phyloP scores from a whole-genome alignment of 2,113 vertebrate species.

The Cryptomyrus ogoouensis region DNA sequence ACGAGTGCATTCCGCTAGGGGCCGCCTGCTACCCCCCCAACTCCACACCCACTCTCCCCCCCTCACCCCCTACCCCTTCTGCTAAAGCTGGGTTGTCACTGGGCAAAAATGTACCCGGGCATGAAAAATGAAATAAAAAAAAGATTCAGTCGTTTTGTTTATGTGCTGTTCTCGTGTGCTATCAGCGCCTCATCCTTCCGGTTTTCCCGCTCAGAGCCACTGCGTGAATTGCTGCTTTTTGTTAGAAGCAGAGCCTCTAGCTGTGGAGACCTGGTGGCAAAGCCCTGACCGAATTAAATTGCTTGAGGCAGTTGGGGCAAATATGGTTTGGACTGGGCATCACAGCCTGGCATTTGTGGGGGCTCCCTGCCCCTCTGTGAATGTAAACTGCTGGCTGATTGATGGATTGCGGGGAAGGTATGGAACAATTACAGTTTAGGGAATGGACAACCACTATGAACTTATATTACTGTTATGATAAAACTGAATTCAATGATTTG shows the following conservation, averaged over 20 bases:
- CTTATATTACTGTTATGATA: background rate
- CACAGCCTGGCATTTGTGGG: background rate
- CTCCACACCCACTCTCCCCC: background rate
- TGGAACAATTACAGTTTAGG: background rate
- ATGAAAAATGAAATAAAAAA: background rate
- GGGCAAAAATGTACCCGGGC: background rate
- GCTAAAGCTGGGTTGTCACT: background rate
- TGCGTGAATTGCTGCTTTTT: background rate
- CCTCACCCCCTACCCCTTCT: background rate
- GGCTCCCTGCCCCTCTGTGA: background rate
- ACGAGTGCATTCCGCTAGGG: conserved; percentile 24
- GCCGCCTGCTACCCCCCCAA: conserved; percentile 19
- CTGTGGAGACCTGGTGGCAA: background rate
- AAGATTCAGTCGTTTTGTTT: background rate
- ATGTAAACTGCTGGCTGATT: background rate
- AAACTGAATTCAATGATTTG: background rate
- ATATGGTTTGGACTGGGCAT: background rate
- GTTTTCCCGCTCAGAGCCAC: background rate
- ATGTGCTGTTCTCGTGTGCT: background rate
- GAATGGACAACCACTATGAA: background rate
- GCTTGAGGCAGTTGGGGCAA: background rate
- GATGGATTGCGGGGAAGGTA: background rate
- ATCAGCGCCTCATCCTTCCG: background rate
- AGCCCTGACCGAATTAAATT: background rate
- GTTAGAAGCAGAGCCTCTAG: background rate